Percentiles rank a stretch among this genome's conserved stretches.
These are phyloP conservation scores for Spodoptera picta DNA, from an alignment of 2,888 invertebrate genomes.

Conservation along the genomic window DNA sequence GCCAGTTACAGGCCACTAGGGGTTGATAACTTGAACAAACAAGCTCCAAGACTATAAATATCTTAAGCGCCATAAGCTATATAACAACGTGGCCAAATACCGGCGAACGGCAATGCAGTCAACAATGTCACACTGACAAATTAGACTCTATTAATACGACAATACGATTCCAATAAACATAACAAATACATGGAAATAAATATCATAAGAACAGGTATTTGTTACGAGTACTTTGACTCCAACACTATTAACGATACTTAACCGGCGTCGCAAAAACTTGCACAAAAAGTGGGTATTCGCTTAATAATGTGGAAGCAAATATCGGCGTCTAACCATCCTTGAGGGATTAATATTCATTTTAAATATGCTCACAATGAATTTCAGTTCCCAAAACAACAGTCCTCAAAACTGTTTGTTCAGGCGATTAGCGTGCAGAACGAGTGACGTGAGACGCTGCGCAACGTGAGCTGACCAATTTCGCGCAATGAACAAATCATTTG, in stretches of 20 bases:
- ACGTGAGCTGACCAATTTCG: conserved; percentile 75
- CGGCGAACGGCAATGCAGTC: background rate
- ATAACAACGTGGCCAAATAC: conserved; percentile 9
- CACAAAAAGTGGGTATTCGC: conserved; percentile 52
- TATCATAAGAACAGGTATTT: conserved; percentile 41
- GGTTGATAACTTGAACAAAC: conserved; percentile 28
- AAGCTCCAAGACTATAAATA: conserved; percentile 19
- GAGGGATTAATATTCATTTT: conserved; percentile 38
- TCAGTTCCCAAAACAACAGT: conserved; percentile 60
- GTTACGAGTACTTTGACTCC: conserved; percentile 39
- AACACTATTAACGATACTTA: conserved; percentile 48
- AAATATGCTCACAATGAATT: conserved; percentile 37
- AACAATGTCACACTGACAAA: conserved; percentile 32
- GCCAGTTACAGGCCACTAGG: conserved; percentile 22
- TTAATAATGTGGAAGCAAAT: conserved; percentile 41
- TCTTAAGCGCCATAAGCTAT: conserved; percentile 27
- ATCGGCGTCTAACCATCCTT: conserved; percentile 36
- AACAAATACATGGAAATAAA: conserved; percentile 23
- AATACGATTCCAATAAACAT: conserved; percentile 27
- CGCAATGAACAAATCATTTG: conserved; percentile 66
- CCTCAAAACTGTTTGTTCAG: conserved; percentile 72
- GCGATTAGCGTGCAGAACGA: conserved; percentile 72
- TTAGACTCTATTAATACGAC: conserved; percentile 29
- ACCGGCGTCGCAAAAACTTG: conserved; percentile 38
- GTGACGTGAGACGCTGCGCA: conserved; percentile 76